These are phyloP conservation scores for Columbina picui DNA, from an alignment of 2,113 vertebrate species.

Conservation along the genomic window DNA sequence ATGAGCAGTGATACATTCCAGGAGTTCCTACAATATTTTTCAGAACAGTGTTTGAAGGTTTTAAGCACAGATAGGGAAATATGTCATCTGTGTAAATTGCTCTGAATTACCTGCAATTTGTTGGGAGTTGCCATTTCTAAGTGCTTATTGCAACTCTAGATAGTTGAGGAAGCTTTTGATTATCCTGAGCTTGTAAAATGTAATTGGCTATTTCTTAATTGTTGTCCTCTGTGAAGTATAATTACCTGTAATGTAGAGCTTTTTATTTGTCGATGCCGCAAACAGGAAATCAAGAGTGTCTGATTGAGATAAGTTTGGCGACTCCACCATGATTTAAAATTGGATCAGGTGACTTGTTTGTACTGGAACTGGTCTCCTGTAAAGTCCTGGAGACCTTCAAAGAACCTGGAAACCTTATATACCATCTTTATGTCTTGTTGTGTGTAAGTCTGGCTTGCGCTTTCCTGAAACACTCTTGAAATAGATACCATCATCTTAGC, in stretches of 20 bases:
- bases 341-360: slow-evolving; percentile 9
- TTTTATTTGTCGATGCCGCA: slow-evolving; percentile 52
- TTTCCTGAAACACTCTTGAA: neutral
- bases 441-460: neutral
- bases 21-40: slow-evolving; percentile 14
- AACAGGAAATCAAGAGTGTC: slow-evolving; percentile 61
- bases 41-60: neutral
- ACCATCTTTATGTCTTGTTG: neutral
- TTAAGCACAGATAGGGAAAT: slow-evolving; percentile 21
- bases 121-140: slow-evolving; percentile 56
- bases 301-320: slow-evolving; percentile 46
- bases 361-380: neutral
- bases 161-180: slow-evolving; percentile 69
- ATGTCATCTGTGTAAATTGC: slow-evolving; percentile 32
- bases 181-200: slow-evolving; percentile 54
- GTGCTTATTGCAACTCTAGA: slow-evolving; percentile 13
- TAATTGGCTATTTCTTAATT: slow-evolving; percentile 63
- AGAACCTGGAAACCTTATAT: neutral
- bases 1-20: neutral
- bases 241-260: slow-evolving; percentile 49
- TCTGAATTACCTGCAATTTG: slow-evolving; percentile 61
- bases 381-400: neutral
- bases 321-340: neutral
- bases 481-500: neutral
- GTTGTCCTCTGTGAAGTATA: slow-evolving; percentile 46